Conservation (phyloP, 1,140 invertebrate species). For the Cephus cinctus region DNA sequence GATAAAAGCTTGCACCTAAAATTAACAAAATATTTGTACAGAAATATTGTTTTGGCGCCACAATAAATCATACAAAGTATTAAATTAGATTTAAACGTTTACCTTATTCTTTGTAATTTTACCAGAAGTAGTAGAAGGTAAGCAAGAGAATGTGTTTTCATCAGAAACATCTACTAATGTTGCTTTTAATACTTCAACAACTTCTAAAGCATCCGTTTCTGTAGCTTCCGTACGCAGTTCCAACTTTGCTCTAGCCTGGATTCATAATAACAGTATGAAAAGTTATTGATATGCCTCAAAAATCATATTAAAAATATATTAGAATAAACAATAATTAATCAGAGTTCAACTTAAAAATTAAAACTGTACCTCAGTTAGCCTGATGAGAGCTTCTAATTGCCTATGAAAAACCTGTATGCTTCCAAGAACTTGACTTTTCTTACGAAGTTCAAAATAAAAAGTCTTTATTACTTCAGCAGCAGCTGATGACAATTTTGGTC, state of each 20-base stretch:
- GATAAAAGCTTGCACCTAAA: constrained; percentile 75
- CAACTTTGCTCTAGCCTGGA: constrained; percentile 77
- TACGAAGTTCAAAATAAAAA: constrained; percentile 81
- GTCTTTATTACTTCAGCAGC: constrained; percentile 72
- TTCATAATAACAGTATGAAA: constrained; percentile 5
- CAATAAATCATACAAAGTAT: constrained; percentile 3
- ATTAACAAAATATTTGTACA: constrained; percentile 27
- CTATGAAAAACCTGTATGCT: constrained; percentile 76
- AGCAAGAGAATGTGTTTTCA: constrained; percentile 56
- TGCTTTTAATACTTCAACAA: constrained; percentile 81
- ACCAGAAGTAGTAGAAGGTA: constrained; percentile 52
- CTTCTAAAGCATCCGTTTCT: constrained; percentile 77
- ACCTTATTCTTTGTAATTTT: constrained; percentile 71
- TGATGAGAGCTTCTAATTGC: constrained; percentile 85
- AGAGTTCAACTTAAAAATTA: too few relatives aligned
- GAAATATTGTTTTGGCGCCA: constrained; percentile 4
- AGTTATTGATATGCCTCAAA: not conserved
- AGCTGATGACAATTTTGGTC: constrained; percentile 71
- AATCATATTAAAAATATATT: not conserved
- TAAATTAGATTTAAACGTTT: constrained; percentile 26
- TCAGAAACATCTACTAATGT: constrained; percentile 76
- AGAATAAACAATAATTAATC: too few relatives aligned
- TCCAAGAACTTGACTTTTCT: constrained; percentile 60
- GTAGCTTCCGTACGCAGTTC: constrained; percentile 82
- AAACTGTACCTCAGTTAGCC: constrained; percentile 75